Conservation (phyloP, 2,113 vertebrate species). For the Hypomesus transpacificus region DNA sequence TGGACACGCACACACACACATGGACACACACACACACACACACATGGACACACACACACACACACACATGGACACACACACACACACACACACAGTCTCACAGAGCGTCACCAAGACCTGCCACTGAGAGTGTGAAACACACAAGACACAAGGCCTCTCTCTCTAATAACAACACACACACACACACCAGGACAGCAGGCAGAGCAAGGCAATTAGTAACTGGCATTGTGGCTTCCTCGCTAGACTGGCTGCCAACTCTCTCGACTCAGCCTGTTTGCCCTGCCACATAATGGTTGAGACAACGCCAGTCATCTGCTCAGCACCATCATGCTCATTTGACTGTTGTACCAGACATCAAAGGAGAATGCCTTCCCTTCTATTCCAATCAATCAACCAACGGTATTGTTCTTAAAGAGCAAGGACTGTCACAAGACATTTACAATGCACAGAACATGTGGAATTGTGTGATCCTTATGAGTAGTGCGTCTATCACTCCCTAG, state of each 20-base stretch:
- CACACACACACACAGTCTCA: neutral
- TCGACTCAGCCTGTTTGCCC: constrained; percentile 45
- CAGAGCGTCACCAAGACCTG: constrained; percentile 4
- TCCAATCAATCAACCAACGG: too few relatives aligned
- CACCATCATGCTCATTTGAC: constrained; percentile 11
- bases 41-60: constrained; percentile 2
- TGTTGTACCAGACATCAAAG: neutral
- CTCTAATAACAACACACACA: neutral
- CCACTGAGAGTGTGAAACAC: constrained; percentile 19
- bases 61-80: neutral
- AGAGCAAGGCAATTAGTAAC: constrained; percentile 50
- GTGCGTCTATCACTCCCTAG: too few relatives aligned
- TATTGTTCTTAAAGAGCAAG: too few relatives aligned
- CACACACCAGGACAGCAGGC: constrained; percentile 7
- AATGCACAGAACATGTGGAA: too few relatives aligned
- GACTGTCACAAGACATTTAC: too few relatives aligned
- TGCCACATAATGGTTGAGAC: constrained; percentile 16
- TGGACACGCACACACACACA: neutral
- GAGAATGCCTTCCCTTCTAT: too few relatives aligned
- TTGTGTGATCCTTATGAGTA: too few relatives aligned
- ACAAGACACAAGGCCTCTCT: constrained; percentile 14
- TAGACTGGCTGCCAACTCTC: constrained; percentile 41
- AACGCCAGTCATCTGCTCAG: constrained; percentile 46
- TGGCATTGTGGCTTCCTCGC: constrained; percentile 9
- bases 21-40: neutral